Evolutionary conservation across 2,113 vertebrate genomes (phyloP), one percentile per base, ranked within the genome.

Genomic region (Nycticebus coucang): DNA sequence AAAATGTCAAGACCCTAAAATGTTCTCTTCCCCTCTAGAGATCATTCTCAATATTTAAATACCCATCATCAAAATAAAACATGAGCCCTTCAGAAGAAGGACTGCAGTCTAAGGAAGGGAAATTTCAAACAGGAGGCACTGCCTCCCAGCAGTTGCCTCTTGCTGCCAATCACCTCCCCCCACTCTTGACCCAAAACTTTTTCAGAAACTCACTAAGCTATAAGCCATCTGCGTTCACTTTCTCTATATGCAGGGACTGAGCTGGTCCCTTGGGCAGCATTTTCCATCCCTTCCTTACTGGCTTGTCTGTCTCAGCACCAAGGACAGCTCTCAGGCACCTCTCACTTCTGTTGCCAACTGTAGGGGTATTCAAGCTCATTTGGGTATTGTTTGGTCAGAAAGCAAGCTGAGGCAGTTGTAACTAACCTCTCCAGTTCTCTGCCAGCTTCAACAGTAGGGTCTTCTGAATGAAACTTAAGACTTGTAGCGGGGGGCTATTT

Each of bases 221-320:
- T 21, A 17, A 26, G 19, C 17, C 0, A 7, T 50, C 66, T 37
- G 41, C 19, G 1, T 53, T 57, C 72, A 2, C 21, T 71, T 41
- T 68, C 59, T 41, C 50, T 22, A 8, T 1, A 3, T 18, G 21
- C 13, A 28, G 35, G 41, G 50, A 37, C 12, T 53, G 35, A 41
- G n/a, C 50, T 19, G 41, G 18, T 33, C 18, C 18, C 35, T 7
- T 14, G 5, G 0, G 14, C 1, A 7, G 12, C 6, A 9, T 50
- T 50, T 50, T 19, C 64, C 66, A 3, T 10, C n/a, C 30, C 6
- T 5, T 30, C 22, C 69, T 59, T 13, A 0, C 30, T 22, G 0
- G 12, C 4, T 8, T 1, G 22, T 28, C 45, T 1, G 9, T 21
- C 2, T 95, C 50, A 85, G 91, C 50, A 95, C 95, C 66, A 64